These are phyloP conservation scores for Trogon melanurus DNA, from an alignment of 2,113 vertebrate genomes.

Conservation along the genomic window DNA sequence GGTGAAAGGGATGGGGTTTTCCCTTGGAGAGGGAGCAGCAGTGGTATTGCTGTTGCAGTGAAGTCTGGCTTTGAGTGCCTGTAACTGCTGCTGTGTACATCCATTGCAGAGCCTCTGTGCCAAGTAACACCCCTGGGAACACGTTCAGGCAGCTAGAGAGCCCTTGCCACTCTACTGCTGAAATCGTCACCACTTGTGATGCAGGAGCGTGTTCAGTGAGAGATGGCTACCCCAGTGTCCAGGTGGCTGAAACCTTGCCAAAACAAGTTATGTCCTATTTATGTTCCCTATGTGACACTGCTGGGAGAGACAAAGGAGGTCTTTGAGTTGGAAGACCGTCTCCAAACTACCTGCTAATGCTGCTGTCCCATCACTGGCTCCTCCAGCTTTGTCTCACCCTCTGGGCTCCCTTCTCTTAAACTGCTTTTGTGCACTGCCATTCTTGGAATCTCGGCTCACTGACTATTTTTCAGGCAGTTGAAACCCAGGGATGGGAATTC, in stretches of 20 bases:
- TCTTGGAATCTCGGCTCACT: background rate
- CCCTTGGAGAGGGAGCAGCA: background rate
- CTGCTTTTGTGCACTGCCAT: background rate
- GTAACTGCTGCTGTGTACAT: background rate
- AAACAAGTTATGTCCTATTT: background rate
- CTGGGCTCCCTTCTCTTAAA: background rate
- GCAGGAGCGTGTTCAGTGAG: background rate
- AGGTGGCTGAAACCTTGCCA: background rate
- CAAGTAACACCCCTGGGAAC: too few relatives aligned
- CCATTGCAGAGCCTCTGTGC: background rate
- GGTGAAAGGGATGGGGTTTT: background rate
- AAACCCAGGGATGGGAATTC: background rate
- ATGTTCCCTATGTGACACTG: rapidly evolving
- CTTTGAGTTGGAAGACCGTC: background rate
- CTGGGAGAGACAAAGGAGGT: background rate
- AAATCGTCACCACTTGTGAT: background rate
- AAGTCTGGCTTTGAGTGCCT: background rate
- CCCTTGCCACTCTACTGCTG: background rate
- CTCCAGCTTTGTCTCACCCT: background rate
- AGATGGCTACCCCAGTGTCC: background rate
- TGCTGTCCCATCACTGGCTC: background rate
- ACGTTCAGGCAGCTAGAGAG: background rate
- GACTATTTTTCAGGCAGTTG: background rate
- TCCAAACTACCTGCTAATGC: background rate
- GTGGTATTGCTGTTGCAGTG: background rate